Evolutionary conservation across 2,888 invertebrate genomes (phyloP), one percentile per base, ranked within the genome.

Genomic region (Ametastegia equiseti): DNA sequence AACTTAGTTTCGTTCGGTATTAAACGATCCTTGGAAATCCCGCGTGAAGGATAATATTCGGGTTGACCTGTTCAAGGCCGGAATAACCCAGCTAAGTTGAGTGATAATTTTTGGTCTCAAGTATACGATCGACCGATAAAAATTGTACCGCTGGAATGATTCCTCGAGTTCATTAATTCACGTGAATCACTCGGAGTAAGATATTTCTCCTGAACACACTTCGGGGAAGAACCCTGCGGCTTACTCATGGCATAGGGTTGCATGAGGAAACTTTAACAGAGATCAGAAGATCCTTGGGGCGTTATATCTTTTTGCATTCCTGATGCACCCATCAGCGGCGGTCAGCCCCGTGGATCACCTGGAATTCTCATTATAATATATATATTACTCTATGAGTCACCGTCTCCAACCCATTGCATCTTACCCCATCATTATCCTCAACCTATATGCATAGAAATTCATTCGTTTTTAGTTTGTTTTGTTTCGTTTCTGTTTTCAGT

Each of bases 231-330:
- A 45, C 71, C 47, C 47, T 39, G 39, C 60, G 71, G 45, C 71
- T 47, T 33, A 71, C 47, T 71, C 71, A 47, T 30, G 11, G 71
- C 23, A 11, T 54, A 50, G 75, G 75, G 54, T 75, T 33, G 54
- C 19, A 75, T 7, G 54, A 33, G 15, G 50, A 50, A 75, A 75
- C 50, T 54, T 50, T 27, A 27, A n/a, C 27, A 15, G 19, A 23
- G 30, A 30, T 0, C 13, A 45, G 7, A 30, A 27, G 6, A 63
- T 30, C 11, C 63, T 63, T 30, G 30, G 27, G 27, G 54, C 5
- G 75, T 36, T 36, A 19, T 13, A 54, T 75, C 54, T 75, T 75
- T 75, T 75, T 75, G 75, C 75, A 75, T 75, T 75, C 75, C 15
- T 33, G 27, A n/a, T 19, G 36, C 23, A 36, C n/a, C 54, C 54